Percentiles rank a stretch among this genome's conserved stretches.
Conservation (phyloP, 2,113 vertebrate genomes). For the Furnarius figulus region DNA sequence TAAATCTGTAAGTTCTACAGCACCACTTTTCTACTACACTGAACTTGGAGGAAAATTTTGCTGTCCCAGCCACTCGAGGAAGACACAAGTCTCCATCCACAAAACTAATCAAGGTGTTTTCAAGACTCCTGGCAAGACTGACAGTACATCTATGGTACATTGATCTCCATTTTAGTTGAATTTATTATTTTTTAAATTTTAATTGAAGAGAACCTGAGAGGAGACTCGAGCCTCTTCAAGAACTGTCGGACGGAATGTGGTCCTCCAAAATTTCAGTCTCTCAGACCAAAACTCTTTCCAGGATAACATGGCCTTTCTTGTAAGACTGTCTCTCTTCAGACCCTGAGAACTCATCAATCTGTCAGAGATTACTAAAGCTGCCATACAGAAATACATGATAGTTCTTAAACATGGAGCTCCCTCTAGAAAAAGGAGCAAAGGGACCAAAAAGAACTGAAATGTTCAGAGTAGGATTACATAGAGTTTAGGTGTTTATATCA, state of each 20-base stretch:
- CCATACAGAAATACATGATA: neutral
- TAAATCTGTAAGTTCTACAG: neutral
- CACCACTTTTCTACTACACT: neutral
- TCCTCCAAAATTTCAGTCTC: constrained; percentile 83
- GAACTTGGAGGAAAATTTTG: neutral
- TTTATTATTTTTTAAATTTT: constrained; percentile 39
- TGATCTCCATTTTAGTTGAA: neutral
- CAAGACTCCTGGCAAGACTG: neutral
- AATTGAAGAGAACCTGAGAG: constrained; percentile 52
- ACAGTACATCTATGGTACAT: neutral
- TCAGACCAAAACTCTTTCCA: constrained; percentile 82
- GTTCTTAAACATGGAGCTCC: neutral
- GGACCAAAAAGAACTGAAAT: neutral
- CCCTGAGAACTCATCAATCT: neutral
- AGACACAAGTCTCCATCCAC: neutral
- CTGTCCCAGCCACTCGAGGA: neutral
- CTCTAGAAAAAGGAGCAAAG: neutral
- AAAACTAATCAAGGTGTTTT: neutral
- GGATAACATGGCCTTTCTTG: constrained; percentile 84
- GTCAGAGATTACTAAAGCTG: neutral
- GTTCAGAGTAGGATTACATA: neutral
- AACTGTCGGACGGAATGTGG: constrained; percentile 79
- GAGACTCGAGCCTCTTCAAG: constrained; percentile 66
- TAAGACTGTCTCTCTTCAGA: constrained; percentile 80
- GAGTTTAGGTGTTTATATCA: neutral